A percentile compares a stretch with the other conserved stretches of the same genome.
Conservation (phyloP, 2,888 invertebrate species). For the Aspidiotus rigidus region DNA sequence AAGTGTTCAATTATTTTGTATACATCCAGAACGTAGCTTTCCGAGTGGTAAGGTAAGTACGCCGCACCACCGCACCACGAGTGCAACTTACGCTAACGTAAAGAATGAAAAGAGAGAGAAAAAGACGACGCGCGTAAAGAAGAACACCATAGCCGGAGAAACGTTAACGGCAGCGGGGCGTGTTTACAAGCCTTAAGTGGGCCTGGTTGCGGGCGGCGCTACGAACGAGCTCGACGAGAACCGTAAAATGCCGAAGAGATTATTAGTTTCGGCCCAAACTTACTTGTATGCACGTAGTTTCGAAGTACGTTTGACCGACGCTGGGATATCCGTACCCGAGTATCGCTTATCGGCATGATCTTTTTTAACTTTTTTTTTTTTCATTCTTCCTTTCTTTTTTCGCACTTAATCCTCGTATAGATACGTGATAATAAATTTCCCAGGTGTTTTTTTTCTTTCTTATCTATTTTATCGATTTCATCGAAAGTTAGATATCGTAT, state of each 20-base stretch:
- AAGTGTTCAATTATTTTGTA: slow-evolving; percentile 25
- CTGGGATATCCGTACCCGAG: background rate
- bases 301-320: slow-evolving; percentile 25
- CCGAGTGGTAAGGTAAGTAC: slow-evolving; percentile 7
- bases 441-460: slow-evolving; percentile 7
- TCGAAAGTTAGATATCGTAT: background rate
- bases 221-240: slow-evolving; percentile 7
- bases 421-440: slow-evolving; percentile 14
- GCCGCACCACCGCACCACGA: too few relatives aligned
- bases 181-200: slow-evolving; percentile 7
- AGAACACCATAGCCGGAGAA: slow-evolving; percentile 12
- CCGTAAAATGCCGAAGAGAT: background rate
- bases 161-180: slow-evolving; percentile 9
- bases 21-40: slow-evolving; percentile 4
- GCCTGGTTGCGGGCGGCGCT: slow-evolving; percentile 15
- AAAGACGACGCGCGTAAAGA: slow-evolving; percentile 9
- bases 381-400: slow-evolving; percentile 6
- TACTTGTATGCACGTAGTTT: slow-evolving; percentile 21
- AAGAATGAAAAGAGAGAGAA: background rate
- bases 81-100: background rate
- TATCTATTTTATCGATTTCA: background rate
- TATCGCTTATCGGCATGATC: slow-evolving; percentile 14
- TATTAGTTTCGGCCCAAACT: slow-evolving; percentile 19
- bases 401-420: slow-evolving; percentile 7
- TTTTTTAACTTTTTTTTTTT: background rate